Evolutionary conservation across 1,140 invertebrate genomes (phyloP).

Genomic region (Chionoecetes opilio): DNA sequence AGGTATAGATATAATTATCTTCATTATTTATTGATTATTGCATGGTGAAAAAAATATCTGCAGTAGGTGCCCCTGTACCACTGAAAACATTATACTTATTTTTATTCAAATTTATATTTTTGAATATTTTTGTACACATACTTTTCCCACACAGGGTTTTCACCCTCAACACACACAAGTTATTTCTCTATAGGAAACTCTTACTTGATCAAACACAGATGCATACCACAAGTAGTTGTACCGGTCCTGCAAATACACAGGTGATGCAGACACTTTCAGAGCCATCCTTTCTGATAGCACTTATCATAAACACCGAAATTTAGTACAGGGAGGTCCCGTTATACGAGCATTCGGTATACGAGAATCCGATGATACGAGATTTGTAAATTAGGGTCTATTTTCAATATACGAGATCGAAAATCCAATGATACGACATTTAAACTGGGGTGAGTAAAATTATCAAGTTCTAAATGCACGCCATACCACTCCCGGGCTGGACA

Average conservation of each 20-base stretch:
- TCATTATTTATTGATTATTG: background rate
- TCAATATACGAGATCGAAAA: no score
- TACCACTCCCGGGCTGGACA: no score
- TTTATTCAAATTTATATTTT: slow-evolving; percentile 1
- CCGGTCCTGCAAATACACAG: background rate
- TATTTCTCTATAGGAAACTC: background rate
- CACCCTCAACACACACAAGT: background rate
- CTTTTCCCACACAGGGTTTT: background rate
- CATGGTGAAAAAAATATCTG: slow-evolving; percentile 8
- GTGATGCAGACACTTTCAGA: background rate
- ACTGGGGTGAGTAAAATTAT: no score
- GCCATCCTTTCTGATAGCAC: slow-evolving; percentile 1
- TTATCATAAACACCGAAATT: background rate
- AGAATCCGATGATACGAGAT: no score
- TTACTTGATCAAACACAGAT: background rate
- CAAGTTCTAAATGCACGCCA: no score
- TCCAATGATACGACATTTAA: no score
- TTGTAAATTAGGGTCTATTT: no score
- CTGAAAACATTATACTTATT: background rate
- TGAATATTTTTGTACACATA: background rate
- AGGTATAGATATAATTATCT: background rate
- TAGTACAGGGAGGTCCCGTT: no score
- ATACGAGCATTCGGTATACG: no score
- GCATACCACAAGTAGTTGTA: background rate
- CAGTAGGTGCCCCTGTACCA: background rate